These are phyloP conservation scores for Oryzias javanicus DNA, from an alignment of 2,113 vertebrate species.

Conservation along the genomic window DNA sequence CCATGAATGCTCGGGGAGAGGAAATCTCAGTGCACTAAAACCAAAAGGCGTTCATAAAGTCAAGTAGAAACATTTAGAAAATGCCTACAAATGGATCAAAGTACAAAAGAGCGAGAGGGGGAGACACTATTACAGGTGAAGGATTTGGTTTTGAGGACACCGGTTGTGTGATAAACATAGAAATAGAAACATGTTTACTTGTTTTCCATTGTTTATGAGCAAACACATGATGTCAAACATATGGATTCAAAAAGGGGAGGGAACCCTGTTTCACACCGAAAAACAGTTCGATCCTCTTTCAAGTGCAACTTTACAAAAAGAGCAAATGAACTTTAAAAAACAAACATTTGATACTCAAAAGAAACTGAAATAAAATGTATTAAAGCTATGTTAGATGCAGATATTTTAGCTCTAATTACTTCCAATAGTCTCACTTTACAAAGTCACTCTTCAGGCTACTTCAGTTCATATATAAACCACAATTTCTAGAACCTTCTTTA, in stretches of 20 bases:
- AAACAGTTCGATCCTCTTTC: constrained; percentile 8
- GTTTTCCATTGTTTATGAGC: constrained; percentile 24
- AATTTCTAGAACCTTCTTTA: too few species aligned
- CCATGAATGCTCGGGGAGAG: constrained; percentile 81
- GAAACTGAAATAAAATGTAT: constrained; percentile 2
- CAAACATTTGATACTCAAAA: constrained; percentile 11
- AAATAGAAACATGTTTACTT: constrained; percentile 17
- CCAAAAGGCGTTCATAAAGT: constrained; percentile 90
- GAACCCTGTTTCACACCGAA: constrained; percentile 33
- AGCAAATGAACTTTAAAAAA: constrained; percentile 1
- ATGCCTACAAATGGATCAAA: constrained; percentile 90
- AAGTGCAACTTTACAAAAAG: constrained; percentile 22
- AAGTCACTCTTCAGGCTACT: too few species aligned
- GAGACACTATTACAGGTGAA: constrained; percentile 56
- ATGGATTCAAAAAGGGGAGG: constrained; percentile 16
- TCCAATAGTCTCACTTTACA: too few species aligned
- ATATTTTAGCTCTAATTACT: too few species aligned
- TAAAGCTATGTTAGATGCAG: constrained; percentile 34
- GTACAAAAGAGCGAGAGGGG: constrained; percentile 85
- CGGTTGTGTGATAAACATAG: not conserved
- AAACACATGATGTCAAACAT: constrained; percentile 13
- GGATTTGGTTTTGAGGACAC: constrained; percentile 38
- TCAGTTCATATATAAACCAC: too few species aligned
- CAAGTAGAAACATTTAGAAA: constrained; percentile 96
- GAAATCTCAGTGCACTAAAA: constrained; percentile 80